Evolutionary conservation across 2,888 invertebrate genomes (phyloP).

Genomic region (Aleiodes testaceus): DNA sequence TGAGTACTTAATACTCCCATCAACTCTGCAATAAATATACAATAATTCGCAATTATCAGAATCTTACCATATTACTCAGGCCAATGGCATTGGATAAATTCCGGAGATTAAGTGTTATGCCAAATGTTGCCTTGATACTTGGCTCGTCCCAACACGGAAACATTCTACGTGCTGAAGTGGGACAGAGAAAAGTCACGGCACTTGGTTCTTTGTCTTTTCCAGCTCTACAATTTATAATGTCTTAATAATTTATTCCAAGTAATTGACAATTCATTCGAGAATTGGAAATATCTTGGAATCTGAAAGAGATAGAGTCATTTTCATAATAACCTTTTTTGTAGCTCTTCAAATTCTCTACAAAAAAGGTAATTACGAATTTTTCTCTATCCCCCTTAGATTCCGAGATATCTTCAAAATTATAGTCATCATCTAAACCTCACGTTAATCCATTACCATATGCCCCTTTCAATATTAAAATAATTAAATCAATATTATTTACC

Average conservation of each 20-base stretch:
- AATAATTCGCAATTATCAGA: conserved; percentile 32
- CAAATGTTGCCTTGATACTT: conserved; percentile 75
- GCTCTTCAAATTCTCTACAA: too few species aligned
- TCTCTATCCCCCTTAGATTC: background rate
- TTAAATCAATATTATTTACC: conserved; percentile 61
- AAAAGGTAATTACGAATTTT: too few species aligned
- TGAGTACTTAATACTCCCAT: conserved; percentile 86
- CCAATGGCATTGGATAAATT: conserved; percentile 64
- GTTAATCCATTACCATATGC: background rate
- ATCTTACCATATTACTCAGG: conserved; percentile 75
- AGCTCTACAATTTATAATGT: conserved; percentile 41
- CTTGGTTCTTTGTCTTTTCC: conserved; percentile 56
- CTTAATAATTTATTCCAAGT: conserved; percentile 17
- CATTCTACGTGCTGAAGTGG: conserved; percentile 72
- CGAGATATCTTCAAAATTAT: too few species aligned
- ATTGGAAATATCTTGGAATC: background rate
- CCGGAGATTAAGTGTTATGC: conserved; percentile 67
- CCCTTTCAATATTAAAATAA: background rate
- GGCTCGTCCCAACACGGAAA: conserved; percentile 79
- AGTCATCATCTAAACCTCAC: background rate
- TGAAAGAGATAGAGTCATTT: too few species aligned
- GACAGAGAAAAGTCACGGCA: conserved; percentile 74
- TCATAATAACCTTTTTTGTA: too few species aligned
- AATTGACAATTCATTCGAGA: too few species aligned
- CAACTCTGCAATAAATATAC: conserved; percentile 73